Conservation (phyloP, 2,888 invertebrate genomes). For the Acheta domesticus region DNA sequence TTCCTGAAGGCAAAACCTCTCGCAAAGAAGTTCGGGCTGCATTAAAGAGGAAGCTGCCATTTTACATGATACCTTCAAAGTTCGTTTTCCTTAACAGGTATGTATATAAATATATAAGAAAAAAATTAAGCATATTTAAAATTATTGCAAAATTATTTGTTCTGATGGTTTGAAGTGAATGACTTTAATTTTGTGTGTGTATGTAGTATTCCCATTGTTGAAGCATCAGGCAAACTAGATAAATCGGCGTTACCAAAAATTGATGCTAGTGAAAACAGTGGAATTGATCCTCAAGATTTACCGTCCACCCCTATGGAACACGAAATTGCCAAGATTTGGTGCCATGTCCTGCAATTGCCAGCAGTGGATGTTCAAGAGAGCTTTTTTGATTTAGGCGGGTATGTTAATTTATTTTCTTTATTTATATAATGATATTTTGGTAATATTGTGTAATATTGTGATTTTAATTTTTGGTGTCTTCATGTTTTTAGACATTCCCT, state of each 20-base stretch:
- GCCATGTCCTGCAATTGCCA: slow-evolving; percentile 37
- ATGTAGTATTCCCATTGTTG: slow-evolving; percentile 40
- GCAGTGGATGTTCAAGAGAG: slow-evolving; percentile 40
- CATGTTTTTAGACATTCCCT: slow-evolving; percentile 39
- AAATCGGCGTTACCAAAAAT: slow-evolving; percentile 38
- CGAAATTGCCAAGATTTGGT: slow-evolving; percentile 39
- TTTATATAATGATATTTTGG: neutral
- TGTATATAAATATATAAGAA: slow-evolving; percentile 22
- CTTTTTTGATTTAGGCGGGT: slow-evolving; percentile 42
- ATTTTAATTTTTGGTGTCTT: neutral
- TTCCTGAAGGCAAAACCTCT: slow-evolving; percentile 34
- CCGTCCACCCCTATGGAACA: slow-evolving; percentile 38
- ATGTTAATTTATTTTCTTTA: slow-evolving; percentile 5
- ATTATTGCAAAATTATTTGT: neutral
- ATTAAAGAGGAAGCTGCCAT: slow-evolving; percentile 39
- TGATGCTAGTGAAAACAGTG: slow-evolving; percentile 33
- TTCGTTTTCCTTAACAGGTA: slow-evolving; percentile 40
- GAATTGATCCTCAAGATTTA: slow-evolving; percentile 35
- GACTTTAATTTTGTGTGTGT: neutral
- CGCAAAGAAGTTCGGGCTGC: slow-evolving; percentile 37
- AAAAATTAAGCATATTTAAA: neutral
- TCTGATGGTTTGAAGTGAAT: neutral
- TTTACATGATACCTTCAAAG: slow-evolving; percentile 42
- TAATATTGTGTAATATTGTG: neutral
- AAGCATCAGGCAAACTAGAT: slow-evolving; percentile 41